These are phyloP conservation scores for Salvelinus sp. DNA, from an alignment of 2,113 vertebrate species.

Conservation along the genomic window DNA sequence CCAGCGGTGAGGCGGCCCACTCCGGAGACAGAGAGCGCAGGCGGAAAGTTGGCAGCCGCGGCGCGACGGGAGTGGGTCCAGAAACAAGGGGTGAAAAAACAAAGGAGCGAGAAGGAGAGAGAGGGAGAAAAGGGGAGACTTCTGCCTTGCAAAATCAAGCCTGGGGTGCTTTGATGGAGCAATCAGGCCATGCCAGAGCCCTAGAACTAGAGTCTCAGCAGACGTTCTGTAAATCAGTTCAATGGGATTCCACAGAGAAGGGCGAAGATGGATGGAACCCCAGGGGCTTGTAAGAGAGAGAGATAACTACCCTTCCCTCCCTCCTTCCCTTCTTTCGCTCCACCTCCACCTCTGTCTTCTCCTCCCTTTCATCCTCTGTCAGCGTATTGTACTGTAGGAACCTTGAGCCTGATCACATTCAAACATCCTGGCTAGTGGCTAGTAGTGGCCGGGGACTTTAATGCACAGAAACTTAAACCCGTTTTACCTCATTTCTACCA, in stretches of 20 bases:
- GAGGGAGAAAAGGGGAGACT: not conserved
- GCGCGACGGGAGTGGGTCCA: constrained; percentile 17
- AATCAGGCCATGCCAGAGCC: constrained; percentile 53
- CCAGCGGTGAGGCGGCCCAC: not conserved
- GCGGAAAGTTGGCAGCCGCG: constrained; percentile 33
- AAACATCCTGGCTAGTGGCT: not conserved
- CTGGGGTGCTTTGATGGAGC: constrained; percentile 66
- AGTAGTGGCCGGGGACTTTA: no score
- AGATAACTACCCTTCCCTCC: constrained; percentile 51
- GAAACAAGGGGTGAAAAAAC: constrained; percentile 23
- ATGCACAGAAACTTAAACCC: no score
- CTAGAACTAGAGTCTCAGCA: constrained; percentile 58
- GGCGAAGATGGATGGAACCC: constrained; percentile 73
- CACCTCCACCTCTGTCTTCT: constrained; percentile 39
- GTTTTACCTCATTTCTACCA: no score
- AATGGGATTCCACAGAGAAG: constrained; percentile 74
- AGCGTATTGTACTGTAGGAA: not conserved
- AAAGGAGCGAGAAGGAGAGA: not conserved
- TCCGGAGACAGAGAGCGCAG: not conserved
- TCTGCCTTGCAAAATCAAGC: constrained; percentile 28
- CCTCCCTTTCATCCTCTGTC: not conserved
- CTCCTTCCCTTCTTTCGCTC: constrained; percentile 30
- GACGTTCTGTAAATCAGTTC: constrained; percentile 69
- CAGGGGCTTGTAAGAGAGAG: constrained; percentile 54
- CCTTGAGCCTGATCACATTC: not conserved